Conservation (phyloP, 2,113 vertebrate species). For the Dromas ardeola region DNA sequence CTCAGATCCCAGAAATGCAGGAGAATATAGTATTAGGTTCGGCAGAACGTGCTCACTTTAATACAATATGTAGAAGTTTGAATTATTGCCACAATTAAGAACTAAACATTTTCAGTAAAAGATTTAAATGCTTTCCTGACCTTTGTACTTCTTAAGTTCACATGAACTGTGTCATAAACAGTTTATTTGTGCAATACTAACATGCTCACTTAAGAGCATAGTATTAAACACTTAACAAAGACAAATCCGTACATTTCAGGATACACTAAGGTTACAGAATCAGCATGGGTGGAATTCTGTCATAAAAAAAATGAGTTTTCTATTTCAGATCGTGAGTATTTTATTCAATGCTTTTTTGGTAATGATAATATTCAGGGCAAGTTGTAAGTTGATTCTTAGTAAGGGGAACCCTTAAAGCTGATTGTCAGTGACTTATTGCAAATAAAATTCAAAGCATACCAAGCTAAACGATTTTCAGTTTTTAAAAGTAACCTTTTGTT, state of each 20-base stretch:
- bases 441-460: not conserved
- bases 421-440: not conserved
- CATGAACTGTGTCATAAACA: not conserved
- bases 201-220: not conserved
- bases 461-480: not conserved
- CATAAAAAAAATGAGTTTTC: not conserved
- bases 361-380: not conserved
- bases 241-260: not conserved
- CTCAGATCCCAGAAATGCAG: not conserved
- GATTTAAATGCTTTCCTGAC: not conserved
- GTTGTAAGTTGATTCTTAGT: not conserved
- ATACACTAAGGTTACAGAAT: not conserved
- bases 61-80: not conserved
- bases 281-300: not conserved
- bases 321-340: not conserved
- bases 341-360: not conserved
- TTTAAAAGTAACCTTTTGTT: not conserved
- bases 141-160: not conserved
- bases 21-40: not conserved
- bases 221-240: not conserved
- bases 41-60: not conserved
- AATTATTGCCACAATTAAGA: not conserved
- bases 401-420: not conserved
- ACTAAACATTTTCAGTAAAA: not conserved
- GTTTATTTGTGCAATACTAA: not conserved